These are phyloP conservation scores for Onthophagus sagittarius DNA, from an alignment of 2,888 invertebrate genomes.

Conservation along the genomic window DNA sequence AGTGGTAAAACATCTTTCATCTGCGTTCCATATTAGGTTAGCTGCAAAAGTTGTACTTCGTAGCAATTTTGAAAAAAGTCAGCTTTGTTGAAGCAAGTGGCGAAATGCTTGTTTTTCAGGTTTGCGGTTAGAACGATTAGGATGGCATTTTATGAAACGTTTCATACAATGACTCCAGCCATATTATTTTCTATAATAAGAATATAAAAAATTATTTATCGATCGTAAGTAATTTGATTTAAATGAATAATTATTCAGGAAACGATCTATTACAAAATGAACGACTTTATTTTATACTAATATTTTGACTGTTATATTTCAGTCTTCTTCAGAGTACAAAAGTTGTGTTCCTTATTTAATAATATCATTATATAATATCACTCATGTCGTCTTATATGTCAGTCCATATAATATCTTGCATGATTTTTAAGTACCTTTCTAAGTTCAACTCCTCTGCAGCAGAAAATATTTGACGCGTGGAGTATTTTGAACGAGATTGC, in stretches of 20 bases:
- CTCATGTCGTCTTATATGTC: background rate
- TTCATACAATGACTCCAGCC: background rate
- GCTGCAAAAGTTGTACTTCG: constrained; percentile 20
- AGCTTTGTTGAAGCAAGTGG: background rate
- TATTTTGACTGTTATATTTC: no score
- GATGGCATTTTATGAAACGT: background rate
- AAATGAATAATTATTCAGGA: no score
- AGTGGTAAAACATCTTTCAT: constrained; percentile 35
- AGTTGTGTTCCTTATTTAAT: no score
- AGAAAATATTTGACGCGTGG: no score
- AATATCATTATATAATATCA: background rate
- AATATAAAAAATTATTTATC: no score
- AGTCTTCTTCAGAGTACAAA: no score
- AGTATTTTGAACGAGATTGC: no score
- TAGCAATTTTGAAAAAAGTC: constrained; percentile 7
- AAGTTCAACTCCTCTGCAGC: no score
- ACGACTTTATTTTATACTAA: no score
- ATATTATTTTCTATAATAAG: background rate
- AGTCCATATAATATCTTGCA: background rate
- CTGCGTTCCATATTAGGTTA: constrained; percentile 31
- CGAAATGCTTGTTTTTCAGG: constrained; percentile 9
- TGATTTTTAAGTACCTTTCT: background rate
- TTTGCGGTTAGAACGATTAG: background rate
- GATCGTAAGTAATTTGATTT: no score
- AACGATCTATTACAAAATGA: no score